Conservation (phyloP, 2,888 invertebrate species). For the Nyleta sp. region DNA sequence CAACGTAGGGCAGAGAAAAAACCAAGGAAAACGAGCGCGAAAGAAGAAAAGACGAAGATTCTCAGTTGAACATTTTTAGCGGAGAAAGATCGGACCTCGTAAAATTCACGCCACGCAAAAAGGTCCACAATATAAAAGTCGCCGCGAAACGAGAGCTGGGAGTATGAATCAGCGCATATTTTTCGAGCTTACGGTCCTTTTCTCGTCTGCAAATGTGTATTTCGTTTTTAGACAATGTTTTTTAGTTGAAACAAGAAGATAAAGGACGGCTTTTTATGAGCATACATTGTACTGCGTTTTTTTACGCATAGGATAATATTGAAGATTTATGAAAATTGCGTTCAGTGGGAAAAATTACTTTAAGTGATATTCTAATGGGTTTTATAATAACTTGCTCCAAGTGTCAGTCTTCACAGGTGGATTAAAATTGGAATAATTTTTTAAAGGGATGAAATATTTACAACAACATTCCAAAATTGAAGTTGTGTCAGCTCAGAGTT, state of each 20-base stretch:
- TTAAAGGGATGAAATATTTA: no score
- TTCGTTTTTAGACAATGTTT: slow-evolving; percentile 30
- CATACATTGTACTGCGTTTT: slow-evolving; percentile 4
- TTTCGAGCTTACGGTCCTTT: slow-evolving; percentile 37
- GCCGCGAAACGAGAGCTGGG: slow-evolving; percentile 9
- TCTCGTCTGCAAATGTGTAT: slow-evolving; percentile 33
- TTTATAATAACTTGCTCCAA: no score
- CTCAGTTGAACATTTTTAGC: slow-evolving; percentile 18
- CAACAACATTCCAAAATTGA: no score
- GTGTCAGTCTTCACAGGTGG: no score
- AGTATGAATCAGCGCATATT: slow-evolving; percentile 46
- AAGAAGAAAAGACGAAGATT: slow-evolving; percentile 19
- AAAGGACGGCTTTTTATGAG: slow-evolving; percentile 11
- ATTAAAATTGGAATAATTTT: no score
- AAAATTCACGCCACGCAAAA: slow-evolving; percentile 38
- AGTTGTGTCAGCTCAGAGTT: no score
- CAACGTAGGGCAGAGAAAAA: slow-evolving; percentile 14
- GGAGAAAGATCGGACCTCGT: slow-evolving; percentile 40
- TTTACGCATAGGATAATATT: slow-evolving; percentile 2
- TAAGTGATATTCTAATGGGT: not conserved
- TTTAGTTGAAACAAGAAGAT: slow-evolving; percentile 5
- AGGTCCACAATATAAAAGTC: slow-evolving; percentile 22
- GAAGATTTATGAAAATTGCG: slow-evolving; percentile 14
- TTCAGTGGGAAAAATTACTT: not conserved
- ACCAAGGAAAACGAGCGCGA: slow-evolving; percentile 17